Evolutionary conservation across 30 jellyfish, hydroid and myxozoan species (phyloP).

Genomic region (Hydractinia echinata): DNA sequence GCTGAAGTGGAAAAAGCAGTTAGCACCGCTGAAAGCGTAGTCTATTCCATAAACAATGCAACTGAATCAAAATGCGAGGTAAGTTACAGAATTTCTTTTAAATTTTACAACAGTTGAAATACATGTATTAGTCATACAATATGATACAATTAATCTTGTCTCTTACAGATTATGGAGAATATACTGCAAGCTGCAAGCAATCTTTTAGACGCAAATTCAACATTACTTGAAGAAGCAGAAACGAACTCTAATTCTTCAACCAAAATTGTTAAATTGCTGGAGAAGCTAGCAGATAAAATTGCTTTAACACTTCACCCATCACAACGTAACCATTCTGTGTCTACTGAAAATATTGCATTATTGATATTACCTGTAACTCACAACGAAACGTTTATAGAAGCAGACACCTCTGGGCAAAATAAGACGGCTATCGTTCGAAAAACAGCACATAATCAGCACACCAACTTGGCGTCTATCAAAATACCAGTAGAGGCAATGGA

Average conservation of each 20-base stretch:
- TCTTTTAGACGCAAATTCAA: neutral
- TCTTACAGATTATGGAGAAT: neutral
- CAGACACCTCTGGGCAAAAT: too few relatives aligned
- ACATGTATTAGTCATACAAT: too few relatives aligned
- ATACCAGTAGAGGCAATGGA: slow-evolving; percentile 9
- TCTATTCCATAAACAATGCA: too few relatives aligned
- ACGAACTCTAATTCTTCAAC: slow-evolving; percentile 1
- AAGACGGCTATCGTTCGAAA: too few relatives aligned
- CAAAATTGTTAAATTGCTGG: neutral
- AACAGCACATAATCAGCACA: neutral
- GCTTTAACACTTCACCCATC: neutral
- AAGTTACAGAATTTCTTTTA: too few relatives aligned
- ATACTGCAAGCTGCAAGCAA: neutral
- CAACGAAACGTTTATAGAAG: neutral
- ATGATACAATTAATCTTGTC: too few relatives aligned
- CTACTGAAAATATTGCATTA: slow-evolving; percentile 1
- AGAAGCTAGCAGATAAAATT: neutral
- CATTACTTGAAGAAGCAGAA: neutral
- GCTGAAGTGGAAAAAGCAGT: too few relatives aligned
- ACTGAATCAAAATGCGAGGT: too few relatives aligned
- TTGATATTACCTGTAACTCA: neutral
- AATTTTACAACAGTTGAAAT: too few relatives aligned
- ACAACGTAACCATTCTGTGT: neutral
- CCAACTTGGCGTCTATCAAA: neutral
- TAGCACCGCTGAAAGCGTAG: too few relatives aligned